Base-by-base conservation (phyloP, 2,797 vertebrate genomes). In the Geotrypetes seraphini region DNA sequence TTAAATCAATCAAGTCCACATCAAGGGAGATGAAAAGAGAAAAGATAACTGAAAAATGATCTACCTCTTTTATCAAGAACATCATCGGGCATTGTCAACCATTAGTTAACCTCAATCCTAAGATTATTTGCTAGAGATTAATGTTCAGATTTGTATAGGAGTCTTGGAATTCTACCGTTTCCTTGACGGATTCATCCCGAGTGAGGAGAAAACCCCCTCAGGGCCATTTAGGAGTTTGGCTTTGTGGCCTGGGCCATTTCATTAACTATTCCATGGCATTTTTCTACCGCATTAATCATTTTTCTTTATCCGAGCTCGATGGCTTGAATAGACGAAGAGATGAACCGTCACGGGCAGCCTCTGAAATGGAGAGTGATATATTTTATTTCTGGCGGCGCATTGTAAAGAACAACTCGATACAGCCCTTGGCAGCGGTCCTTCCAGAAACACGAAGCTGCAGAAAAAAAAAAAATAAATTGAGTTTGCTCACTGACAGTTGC, bases 51-150 rank as follows among this genome's bases (percentile, higher is more conserved):
- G n/a, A n/a, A n/a, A n/a, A n/a, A n/a, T n/a, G n/a, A n/a, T n/a
- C n/a, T n/a, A n/a, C n/a, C n/a, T n/a, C n/a, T n/a, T n/a, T n/a
- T n/a, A n/a, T n/a, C n/a, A n/a, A n/a, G n/a, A n/a, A n/a, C n/a
- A n/a, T n/a, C n/a, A n/a, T n/a, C n/a, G n/a, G n/a, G n/a, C n/a
- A n/a, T n/a, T n/a, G n/a, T n/a, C n/a, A n/a, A n/a, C n/a, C n/a
- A n/a, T n/a, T n/a, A n/a, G n/a, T n/a, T n/a, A n/a, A n/a, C n/a
- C n/a, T n/a, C n/a, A n/a, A n/a, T n/a, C n/a, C n/a, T n/a, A n/a
- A n/a, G n/a, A n/a, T n/a, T n/a, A 76, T 75, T 73, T 66, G 33
- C 39, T 60, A 31, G 43, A 72, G 71, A 81, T 76, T 69, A 72
- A 80, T 76, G 46, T n/a, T 51, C 51, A 68, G 34, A 72, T 80